These are phyloP conservation scores for Osmerus eperlanus DNA, from an alignment of 2,113 vertebrate genomes.

Conservation along the genomic window DNA sequence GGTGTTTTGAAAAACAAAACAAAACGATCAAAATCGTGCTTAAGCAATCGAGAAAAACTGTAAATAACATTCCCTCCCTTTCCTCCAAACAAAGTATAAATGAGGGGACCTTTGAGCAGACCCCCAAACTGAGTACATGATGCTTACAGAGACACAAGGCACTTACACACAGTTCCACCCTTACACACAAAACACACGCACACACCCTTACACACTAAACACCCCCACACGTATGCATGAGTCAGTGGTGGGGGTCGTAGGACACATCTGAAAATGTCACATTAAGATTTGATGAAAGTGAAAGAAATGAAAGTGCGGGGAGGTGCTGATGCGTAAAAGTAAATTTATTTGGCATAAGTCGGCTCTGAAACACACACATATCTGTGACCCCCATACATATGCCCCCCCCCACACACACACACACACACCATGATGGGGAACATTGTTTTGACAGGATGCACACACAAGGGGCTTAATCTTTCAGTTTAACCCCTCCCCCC, in stretches of 20 bases:
- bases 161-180: neutral
- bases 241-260: conserved; percentile 2
- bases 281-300: conserved; percentile 25
- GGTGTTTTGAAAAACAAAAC: too few relatives aligned
- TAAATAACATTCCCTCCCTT: conserved; percentile 18
- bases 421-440: neutral
- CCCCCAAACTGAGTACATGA: neutral
- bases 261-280: conserved; percentile 22
- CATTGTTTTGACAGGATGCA: too few relatives aligned
- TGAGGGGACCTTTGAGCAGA: neutral
- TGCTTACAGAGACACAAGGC: conserved; percentile 3
- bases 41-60: too few relatives aligned
- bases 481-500: too few relatives aligned
- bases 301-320: conserved; percentile 4
- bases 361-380: conserved; percentile 18
- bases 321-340: conserved; percentile 12
- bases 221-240: neutral
- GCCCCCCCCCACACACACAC: conserved; percentile 1
- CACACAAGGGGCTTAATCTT: too few relatives aligned
- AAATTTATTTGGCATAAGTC: neutral
- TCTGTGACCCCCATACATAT: neutral
- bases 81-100: neutral
- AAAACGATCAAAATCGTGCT: too few relatives aligned
- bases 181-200: neutral
- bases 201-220: neutral